Conservation (phyloP, 2,113 vertebrate species). For the Varanus komodoensis region DNA sequence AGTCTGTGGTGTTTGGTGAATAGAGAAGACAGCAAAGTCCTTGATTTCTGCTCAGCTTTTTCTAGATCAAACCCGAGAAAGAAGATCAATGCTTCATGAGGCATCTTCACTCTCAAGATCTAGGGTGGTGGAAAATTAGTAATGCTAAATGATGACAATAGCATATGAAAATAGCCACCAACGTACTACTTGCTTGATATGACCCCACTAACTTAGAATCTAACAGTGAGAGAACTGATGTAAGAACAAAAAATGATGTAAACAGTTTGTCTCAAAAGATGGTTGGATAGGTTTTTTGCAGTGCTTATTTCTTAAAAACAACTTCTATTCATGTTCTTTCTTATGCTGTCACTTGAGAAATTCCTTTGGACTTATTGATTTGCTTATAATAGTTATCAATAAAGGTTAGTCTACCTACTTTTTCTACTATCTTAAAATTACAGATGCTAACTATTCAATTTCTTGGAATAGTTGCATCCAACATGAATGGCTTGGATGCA, state of each 20-base stretch:
- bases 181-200: neutral
- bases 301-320: neutral
- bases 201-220: neutral
- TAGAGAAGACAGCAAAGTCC: no score
- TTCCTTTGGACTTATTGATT: conserved; percentile 32
- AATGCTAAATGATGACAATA: neutral
- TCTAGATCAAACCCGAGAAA: no score
- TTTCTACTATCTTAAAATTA: neutral
- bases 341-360: neutral
- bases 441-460: accelerated
- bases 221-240: accelerated
- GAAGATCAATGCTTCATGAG: no score
- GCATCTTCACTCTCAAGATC: no score
- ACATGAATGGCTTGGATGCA: neutral
- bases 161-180: neutral
- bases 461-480: neutral
- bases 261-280: neutral
- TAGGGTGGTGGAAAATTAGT: neutral
- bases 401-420: conserved; percentile 26
- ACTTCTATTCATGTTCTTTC: conserved; percentile 10
- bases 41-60: no score
- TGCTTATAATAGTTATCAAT: neutral
- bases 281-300: accelerated
- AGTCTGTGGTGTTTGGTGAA: no score
- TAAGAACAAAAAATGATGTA: neutral